Evolutionary conservation across 2,797 vertebrate genomes (phyloP).

Genomic region (Acanthornis magna): DNA sequence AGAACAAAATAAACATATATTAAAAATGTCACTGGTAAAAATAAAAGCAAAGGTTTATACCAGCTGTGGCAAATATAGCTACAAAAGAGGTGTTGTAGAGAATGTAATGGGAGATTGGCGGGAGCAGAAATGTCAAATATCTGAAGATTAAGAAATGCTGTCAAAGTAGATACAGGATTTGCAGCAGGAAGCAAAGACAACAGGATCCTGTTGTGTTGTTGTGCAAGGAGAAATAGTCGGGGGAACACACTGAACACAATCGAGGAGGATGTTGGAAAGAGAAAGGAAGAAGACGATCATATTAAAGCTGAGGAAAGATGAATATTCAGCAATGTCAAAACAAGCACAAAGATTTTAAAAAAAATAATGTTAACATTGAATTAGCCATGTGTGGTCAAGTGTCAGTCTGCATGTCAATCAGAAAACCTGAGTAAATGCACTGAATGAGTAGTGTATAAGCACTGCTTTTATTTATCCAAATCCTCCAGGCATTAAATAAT

Average conservation of each 20-base stretch:
- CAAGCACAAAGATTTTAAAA: not conserved
- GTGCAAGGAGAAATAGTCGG: not conserved
- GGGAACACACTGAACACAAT: not conserved
- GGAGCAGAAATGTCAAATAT: not conserved
- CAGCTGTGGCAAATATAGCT: not conserved
- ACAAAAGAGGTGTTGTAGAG: not conserved
- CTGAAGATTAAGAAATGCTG: not conserved
- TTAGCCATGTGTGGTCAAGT: not conserved
- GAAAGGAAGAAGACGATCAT: not conserved
- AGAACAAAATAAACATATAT: not conserved
- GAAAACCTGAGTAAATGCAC: not conserved
- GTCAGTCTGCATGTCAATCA: not conserved
- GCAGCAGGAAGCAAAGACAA: not conserved
- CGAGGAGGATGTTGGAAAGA: not conserved
- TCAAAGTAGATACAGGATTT: not conserved
- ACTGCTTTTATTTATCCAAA: not conserved
- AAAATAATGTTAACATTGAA: not conserved
- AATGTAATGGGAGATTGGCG: fast-evolving
- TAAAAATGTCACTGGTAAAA: not conserved
- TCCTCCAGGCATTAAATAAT: not conserved
- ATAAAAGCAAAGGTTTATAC: not conserved
- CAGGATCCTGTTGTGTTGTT: not conserved
- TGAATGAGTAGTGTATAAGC: not conserved
- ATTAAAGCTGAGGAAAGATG: not conserved
- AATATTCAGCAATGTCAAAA: not conserved